Base-by-base conservation (phyloP, 1,140 invertebrate species). In the Sweltsa coloradensis region DNA sequence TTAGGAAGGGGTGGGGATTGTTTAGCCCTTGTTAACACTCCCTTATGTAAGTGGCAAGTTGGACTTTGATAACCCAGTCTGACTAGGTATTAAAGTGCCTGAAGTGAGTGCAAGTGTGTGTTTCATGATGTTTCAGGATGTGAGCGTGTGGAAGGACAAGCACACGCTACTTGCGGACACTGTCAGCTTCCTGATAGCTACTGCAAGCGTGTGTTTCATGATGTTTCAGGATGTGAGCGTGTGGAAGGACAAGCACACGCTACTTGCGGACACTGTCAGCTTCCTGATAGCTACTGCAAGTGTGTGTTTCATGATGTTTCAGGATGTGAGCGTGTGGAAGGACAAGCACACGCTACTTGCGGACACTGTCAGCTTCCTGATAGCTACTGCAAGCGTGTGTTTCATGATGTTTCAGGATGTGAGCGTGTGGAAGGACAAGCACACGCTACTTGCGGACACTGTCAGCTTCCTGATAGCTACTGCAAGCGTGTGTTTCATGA, bases 251-350 rank as follows among this genome's bases (percentile, higher is more conserved):
- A 89, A 84, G 60, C 81, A 89, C 55, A 78, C 87, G 57, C 65
- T 81, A 1, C 56, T 96, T 3, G 81, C 83, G 6, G 89, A 93
- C 49, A 82, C 86, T 0, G 87, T 85, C 4, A 87, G 83, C 46
- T 96, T 93, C 62, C 63, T 96, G 19, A 82, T 89, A 23, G 89
- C 89, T 3, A 90, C 87, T n/a, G n/a, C n/a, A n/a, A n/a, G n/a
- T n/a, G n/a, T n/a, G n/a, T n/a, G n/a, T n/a, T n/a, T n/a, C n/a
- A n/a, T n/a, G 29, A 18, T 40, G 3, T 90, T 91, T 67, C 78
- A 90, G 64, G 89, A 95, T n/a, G 77, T 96, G 18, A 82, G 79
- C 34, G 71, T 87, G 2, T 92, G 89, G 86, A 86, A 89, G 60
- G 87, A 95, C 55, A 89, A 84, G 60, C 81, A 89, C 55, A 78